Base-by-base conservation (phyloP, 2,888 invertebrate species). In the Candidula unifasciata region DNA sequence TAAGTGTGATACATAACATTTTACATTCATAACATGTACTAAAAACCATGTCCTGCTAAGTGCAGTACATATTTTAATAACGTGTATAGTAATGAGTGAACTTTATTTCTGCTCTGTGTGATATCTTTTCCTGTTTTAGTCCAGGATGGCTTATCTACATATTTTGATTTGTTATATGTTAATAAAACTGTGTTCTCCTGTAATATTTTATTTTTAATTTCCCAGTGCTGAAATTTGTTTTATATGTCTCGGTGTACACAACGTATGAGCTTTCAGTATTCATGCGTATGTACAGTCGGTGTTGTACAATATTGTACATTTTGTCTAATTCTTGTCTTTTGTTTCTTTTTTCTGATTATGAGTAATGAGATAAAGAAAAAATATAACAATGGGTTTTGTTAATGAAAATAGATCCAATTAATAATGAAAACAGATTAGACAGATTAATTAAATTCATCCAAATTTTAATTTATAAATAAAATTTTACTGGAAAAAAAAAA, bases 221-320 rank as follows among this genome's bases (percentile, higher is more conserved):
- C 60, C n/a, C n/a, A n/a, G 21, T 21, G 24, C n/a, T 24, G n/a
- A 60, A 6, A 60, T 60, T 24, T 60, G 60, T n/a, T n/a, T 60
- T 21, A 24, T 60, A 24, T 60, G 60, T 60, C 60, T 24, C 21
- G n/a, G 24, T 60, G 60, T 60, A 60, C 60, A 60, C 60, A n/a
- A 60, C 21, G n/a, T n/a, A 60, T 60, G 60, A 60, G 60, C 60
- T 60, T 60, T 60, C 60, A 60, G 60, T 60, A 60, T 60, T 44
- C 44, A 44, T 60, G 21, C n/a, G 60, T 60, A 6, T 5, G n/a
- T 60, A n/a, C 21, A 21, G 10, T 60, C 24, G 21, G 21, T 60
- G 60, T 60, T 60, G 60, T 60, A 60, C 6, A 60, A 13, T 21
- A 60, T 24, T 24, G 60, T 60, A 16, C 10, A 24, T 60, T 60